phyloP scores from a whole-genome alignment of 2,113 vertebrate species.

The Cinclus cinclus region DNA sequence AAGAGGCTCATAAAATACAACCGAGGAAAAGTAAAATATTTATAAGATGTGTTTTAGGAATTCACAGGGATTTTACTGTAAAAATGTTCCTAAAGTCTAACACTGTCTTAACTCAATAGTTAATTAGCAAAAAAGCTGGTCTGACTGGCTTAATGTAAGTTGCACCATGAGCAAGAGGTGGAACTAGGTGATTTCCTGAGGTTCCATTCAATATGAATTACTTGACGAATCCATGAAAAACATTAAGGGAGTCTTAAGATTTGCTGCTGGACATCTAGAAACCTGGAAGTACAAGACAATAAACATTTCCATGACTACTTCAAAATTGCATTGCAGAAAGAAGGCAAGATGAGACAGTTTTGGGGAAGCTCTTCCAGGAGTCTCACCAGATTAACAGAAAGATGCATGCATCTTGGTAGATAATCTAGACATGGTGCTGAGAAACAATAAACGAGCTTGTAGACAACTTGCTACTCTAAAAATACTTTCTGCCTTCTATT shows the following conservation, averaged over 20 bases:
- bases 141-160: background rate
- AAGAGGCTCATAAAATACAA: background rate
- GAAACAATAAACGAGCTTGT: background rate
- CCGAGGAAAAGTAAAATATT: background rate
- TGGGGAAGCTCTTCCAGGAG: background rate
- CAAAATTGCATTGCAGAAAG: background rate
- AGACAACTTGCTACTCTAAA: background rate
- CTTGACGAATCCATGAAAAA: fast-evolving
- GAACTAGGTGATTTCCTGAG: background rate
- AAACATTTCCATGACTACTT: background rate
- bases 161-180: background rate
- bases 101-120: background rate
- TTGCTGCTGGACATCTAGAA: background rate
- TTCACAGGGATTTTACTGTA: background rate
- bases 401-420: background rate
- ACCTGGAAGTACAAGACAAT: background rate
- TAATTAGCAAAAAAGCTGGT: background rate
- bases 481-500: background rate
- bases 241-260: background rate
- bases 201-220: background rate
- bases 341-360: background rate
- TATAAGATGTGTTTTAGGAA: background rate
- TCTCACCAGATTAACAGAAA: background rate
- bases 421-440: background rate
- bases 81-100: background rate